Base-by-base conservation (phyloP, 2,113 vertebrate genomes). In the Cheilinus undulatus region DNA sequence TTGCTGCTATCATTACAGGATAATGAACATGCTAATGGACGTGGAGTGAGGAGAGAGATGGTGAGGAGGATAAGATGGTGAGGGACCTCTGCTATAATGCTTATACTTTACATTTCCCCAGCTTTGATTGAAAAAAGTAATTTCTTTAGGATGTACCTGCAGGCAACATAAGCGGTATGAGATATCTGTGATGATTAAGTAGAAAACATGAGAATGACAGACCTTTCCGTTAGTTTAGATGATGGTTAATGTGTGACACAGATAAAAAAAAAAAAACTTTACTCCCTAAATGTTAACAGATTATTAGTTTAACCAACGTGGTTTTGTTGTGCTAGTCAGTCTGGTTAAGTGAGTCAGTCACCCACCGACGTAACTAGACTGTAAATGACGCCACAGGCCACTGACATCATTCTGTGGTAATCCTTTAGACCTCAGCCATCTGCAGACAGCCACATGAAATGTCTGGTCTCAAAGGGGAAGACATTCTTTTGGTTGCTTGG, bases 1-100 rank as follows among this genome's bases (percentile, higher is more conserved):
- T 52, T 66, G 49, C 83, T 34, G 69, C 42, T 81, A 40, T 82
- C 74, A 79, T 82, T 69, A 86, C 76, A 78, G 52, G 59, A 84
- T 76, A 83, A 75, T 88, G 80, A 84, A 64, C 82, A 85, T 87
- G 76, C 48, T 84, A 89, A 91, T 87, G 59, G 57, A 0, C 15
- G 64, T 48, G 62, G 73, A 64, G 34, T 66, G n/a, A 83, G 42
- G 34, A 51, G 34, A 52, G 67, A 69, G 71, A 57, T 5, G 45
- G 61, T 34, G 27, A 50, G 66, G 60, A 73, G 32, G 30, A 52
- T 40, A 67, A 34, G 20, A 51, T 57, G 72, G 27, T 1, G 12
- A 66, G 51, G 23, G 45, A 42, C 38, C 28, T 7, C 42, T 51
- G 14, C 15, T 62, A 1, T 32, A 22, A 27, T 30, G 52, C 60